These are phyloP conservation scores for Akabosia matsudoensis DNA, from an alignment of 1,140 invertebrate species.

Conservation along the genomic window DNA sequence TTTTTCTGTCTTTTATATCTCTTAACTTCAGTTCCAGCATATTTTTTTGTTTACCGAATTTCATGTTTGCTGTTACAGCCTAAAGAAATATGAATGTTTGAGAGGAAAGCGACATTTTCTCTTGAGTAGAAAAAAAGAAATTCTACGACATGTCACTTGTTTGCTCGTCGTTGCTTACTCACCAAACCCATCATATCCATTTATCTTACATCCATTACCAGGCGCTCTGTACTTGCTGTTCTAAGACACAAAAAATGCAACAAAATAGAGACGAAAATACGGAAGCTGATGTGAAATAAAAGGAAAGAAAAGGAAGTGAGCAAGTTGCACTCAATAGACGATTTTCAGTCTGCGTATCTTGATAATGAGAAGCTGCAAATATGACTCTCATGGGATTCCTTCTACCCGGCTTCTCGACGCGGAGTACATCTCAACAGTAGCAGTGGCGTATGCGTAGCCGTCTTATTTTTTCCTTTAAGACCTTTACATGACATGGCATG, in stretches of 20 bases:
- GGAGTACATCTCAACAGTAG: too few relatives aligned
- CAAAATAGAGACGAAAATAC: not conserved
- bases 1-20: not conserved
- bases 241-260: not conserved
- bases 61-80: slow-evolving; percentile 4
- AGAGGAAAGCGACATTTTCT: not conserved
- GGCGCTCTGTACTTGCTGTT: not conserved
- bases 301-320: slow-evolving; percentile 1
- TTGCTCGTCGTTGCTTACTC: not conserved
- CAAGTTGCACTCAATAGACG: slow-evolving; percentile 45
- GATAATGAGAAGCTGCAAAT: slow-evolving; percentile 45
- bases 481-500: slow-evolving; percentile 16
- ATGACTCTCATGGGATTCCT: slow-evolving; percentile 37
- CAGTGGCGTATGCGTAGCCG: too few relatives aligned
- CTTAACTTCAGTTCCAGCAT: not conserved
- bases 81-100: not conserved
- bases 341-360: slow-evolving; percentile 39
- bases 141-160: not conserved
- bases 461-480: not conserved
- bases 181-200: slow-evolving; percentile 1
- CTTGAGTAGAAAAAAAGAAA: too few relatives aligned
- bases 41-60: slow-evolving; percentile 15
- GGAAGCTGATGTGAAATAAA: not conserved
- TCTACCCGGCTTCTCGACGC: slow-evolving; percentile 25
- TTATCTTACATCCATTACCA: not conserved